Evolutionary conservation across 2,888 invertebrate genomes (phyloP), one percentile per base, ranked within the genome.

Genomic region (Cylindroiulus punctatus): DNA sequence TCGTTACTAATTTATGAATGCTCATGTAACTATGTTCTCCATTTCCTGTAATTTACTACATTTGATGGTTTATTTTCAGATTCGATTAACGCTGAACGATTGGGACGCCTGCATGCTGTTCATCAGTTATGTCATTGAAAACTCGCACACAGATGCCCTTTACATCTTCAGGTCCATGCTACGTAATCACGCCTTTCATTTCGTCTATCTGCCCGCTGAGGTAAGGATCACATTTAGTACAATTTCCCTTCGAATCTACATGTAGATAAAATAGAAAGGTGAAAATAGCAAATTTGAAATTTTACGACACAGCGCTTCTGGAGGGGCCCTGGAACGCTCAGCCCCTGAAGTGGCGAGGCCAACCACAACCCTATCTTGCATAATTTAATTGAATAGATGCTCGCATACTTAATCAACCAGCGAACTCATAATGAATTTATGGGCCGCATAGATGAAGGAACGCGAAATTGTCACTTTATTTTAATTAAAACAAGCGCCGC

Each of bases 331-430:
- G 5, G 8, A 40, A 40, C 8, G 40, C 40, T 7, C 5, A 40
- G 4, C 47, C 47, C 10, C 17, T 12, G 47, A 65, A 26, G n/a
- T 26, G 65, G 65, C 26, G 65, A 26, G 57, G 5, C 57, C 3
- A 3, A 19, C n/a, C 57, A n/a, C 19, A 65, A 65, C 22, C 65
- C 22, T 26, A 65, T 65, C 65, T 65, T 65, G 65, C n/a, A 65
- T 65, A 65, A 65, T 65, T 65, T 22, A 65, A 65, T 65, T 65
- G 65, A 65, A 65, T 65, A 10, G 47, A 47, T 47, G 47, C 65
- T 65, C 65, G 65, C 26, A 65, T 65, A 65, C 26, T 65, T 65
- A 65, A 65, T 65, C 65, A 65, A 65, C 26, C 22, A 10, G 65
- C 26, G 8, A n/a, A 26, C 65, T 65, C 65, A 26, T 65, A 65